phyloP scores from a whole-genome alignment of 2,888 invertebrate species.

The Meiosimyza decipiens region DNA sequence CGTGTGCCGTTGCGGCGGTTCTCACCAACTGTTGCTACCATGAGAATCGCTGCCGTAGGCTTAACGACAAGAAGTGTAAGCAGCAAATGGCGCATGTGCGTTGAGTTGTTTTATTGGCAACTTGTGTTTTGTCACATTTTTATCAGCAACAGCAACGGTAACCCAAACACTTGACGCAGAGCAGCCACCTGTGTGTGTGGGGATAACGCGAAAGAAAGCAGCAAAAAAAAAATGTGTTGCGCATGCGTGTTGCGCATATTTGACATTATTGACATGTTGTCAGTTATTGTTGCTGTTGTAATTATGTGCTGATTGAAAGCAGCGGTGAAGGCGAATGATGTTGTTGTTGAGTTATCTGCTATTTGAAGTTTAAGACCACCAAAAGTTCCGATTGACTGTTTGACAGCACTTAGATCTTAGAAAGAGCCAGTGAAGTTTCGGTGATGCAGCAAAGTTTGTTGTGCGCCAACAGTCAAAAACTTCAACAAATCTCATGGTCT shows the following conservation, averaged over 20 bases:
- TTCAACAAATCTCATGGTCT: no score
- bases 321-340: background rate
- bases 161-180: slow-evolving; percentile 28
- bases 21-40: slow-evolving; percentile 6
- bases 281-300: slow-evolving; percentile 29
- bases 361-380: background rate
- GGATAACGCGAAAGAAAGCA: background rate
- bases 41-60: background rate
- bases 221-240: slow-evolving; percentile 15
- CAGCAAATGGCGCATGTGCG: slow-evolving; percentile 23
- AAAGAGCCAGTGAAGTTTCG: no score
- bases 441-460: no score
- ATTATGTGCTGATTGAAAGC: slow-evolving; percentile 26
- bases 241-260: slow-evolving; percentile 47
- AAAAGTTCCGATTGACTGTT: background rate
- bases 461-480: no score
- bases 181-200: slow-evolving; percentile 7
- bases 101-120: slow-evolving; percentile 32
- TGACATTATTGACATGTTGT: slow-evolving; percentile 58
- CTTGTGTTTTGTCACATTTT: slow-evolving; percentile 45
- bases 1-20: background rate
- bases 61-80: background rate
- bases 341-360: no score
- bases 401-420: no score
- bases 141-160: slow-evolving; percentile 38